A percentile compares a stretch with the other conserved stretches of the same genome.
Conservation (phyloP, 2,888 invertebrate species). For the Drosophila formosana region DNA sequence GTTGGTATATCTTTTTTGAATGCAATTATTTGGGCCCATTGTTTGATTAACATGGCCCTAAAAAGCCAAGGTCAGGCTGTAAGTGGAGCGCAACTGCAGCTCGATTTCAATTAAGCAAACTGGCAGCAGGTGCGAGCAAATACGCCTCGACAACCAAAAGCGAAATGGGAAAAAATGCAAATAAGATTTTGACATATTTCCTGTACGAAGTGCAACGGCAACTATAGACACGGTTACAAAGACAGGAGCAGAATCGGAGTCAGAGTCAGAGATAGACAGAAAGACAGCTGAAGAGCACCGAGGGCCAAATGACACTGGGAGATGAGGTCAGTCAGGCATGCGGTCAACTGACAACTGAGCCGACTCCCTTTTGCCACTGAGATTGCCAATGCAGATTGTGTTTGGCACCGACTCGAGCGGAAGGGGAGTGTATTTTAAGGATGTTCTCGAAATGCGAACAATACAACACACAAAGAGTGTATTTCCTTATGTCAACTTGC, state of each 20-base stretch:
- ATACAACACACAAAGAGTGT: not conserved
- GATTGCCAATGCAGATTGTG: conserved; percentile 38
- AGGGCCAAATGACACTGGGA: conserved; percentile 15
- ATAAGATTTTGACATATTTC: conserved; percentile 69
- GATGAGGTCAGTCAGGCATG: conserved; percentile 48
- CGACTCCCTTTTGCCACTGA: conserved; percentile 28
- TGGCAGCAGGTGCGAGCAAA: conserved; percentile 38
- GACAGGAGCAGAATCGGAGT: not conserved
- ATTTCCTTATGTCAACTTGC: too few relatives aligned
- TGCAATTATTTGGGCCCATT: conserved; percentile 10
- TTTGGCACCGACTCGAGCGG: conserved; percentile 1
- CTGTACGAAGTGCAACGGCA: conserved; percentile 25
- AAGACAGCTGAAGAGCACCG: conserved; percentile 8
- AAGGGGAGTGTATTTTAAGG: not conserved
- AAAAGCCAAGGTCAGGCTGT: conserved; percentile 30
- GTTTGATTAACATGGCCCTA: conserved; percentile 1
- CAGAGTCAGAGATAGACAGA: conserved; percentile 4
- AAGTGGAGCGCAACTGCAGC: conserved; percentile 15
- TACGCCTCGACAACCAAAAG: conserved; percentile 25
- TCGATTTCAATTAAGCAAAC: conserved; percentile 63
- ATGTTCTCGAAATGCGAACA: conserved; percentile 14
- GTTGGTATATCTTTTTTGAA: not conserved
- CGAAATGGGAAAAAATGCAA: conserved; percentile 58
- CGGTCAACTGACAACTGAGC: conserved; percentile 48
- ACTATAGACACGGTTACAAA: conserved; percentile 17